Evolutionary conservation across 1,140 invertebrate genomes (phyloP), one percentile per base, ranked within the genome.

Genomic region (Drosophila pallidifrons): DNA sequence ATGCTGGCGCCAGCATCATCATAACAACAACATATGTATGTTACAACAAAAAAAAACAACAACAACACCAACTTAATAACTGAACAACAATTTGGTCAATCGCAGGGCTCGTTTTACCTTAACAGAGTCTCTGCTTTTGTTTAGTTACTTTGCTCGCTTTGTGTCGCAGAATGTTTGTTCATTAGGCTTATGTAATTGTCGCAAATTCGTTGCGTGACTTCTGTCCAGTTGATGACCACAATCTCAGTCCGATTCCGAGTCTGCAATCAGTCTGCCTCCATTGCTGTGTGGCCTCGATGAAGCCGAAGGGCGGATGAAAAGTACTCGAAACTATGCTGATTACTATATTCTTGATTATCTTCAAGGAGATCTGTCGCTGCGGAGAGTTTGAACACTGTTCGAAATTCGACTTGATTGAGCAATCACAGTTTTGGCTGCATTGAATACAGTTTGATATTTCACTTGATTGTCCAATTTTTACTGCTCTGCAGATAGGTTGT

Each of bases 141-240:
- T 8, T 16, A 1, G 55, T 35, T 10, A n/a, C 35, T 58, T 13
- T 20, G 8, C 7, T 38, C 35, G 7, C 10, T 16, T 16, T 10
- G 7, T 41, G 60, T 47, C 35, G 69, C 45, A 57, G 67, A 64
- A 61, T 74, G 55, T 41, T 69, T 74, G 55, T 41, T 69, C 71
- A 69, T 69, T 60, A 46, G 71, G 55, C 49, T 74, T 74, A 61
- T 47, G 57, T 74, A 74, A 74, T 68, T 74, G 65, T 74, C 65
- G 65, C 71, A 52, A 69, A 68, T 68, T 74, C 30, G 47, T 74
- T 74, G 71, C 71, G 71, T 74, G 65, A 74, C 65, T 60, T 74
- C 57, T 74, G 71, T 38, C 38, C 57, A 46, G 41, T 54, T 73
- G 64, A 54, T 68, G 46, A 68, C 32, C 54, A 43, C 58, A 59